phyloP scores from a whole-genome alignment of 2,888 invertebrate genomes.

The Biston stratarius region DNA sequence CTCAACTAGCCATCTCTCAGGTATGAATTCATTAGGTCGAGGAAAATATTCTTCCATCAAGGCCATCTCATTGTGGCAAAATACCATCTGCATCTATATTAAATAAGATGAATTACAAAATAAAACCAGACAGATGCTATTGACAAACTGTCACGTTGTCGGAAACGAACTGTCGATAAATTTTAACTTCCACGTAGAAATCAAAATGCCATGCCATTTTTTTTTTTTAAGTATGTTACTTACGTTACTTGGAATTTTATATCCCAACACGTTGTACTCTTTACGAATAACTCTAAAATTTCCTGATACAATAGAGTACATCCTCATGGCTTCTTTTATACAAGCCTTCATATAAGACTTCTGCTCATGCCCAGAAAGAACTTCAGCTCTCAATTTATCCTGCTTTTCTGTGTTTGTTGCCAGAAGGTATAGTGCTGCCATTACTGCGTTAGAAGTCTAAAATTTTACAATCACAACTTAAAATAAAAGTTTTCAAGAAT shows the following conservation, averaged over 20 bases:
- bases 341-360: slow-evolving; percentile 86
- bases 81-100: slow-evolving; percentile 56
- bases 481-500: not conserved
- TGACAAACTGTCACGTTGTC: too few species aligned
- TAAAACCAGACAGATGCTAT: too few species aligned
- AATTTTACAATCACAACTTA: slow-evolving; percentile 30
- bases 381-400: slow-evolving; percentile 86
- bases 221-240: too few species aligned
- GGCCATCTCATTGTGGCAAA: slow-evolving; percentile 87
- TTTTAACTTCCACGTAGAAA: too few species aligned
- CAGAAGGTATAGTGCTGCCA: slow-evolving; percentile 86
- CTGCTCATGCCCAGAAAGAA: slow-evolving; percentile 61
- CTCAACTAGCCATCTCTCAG: slow-evolving; percentile 90
- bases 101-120: not conserved
- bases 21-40: slow-evolving; percentile 88
- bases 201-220: too few species aligned
- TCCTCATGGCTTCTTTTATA: slow-evolving; percentile 89
- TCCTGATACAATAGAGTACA: slow-evolving; percentile 87
- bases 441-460: slow-evolving; percentile 86
- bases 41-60: slow-evolving; percentile 88
- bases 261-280: slow-evolving; percentile 88
- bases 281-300: slow-evolving; percentile 81
- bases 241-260: slow-evolving; percentile 87
- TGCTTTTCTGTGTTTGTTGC: slow-evolving; percentile 89
- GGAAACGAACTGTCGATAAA: too few species aligned